These are phyloP conservation scores for Calonectris borealis DNA, from an alignment of 2,113 vertebrate genomes.

Conservation along the genomic window DNA sequence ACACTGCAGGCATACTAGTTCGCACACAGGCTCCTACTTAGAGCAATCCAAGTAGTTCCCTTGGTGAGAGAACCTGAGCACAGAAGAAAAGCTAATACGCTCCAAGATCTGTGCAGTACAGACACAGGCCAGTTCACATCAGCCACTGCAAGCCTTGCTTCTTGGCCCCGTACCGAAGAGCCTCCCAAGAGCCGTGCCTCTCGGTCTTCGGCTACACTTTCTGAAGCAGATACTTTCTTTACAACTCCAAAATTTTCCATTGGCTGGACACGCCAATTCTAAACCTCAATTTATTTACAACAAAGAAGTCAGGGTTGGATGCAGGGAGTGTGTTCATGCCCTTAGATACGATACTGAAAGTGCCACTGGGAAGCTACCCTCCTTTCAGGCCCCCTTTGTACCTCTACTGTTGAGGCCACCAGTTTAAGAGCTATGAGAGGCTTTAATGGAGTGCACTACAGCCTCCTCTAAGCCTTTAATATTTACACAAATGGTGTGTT, in stretches of 20 bases:
- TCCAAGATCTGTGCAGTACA: neutral
- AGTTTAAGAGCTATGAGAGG: neutral
- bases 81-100: neutral
- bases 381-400: neutral
- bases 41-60: neutral
- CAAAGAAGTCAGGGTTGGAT: neutral
- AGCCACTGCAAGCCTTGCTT: neutral
- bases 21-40: neutral
- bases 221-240: neutral
- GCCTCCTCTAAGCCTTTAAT: neutral
- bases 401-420: neutral
- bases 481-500: neutral
- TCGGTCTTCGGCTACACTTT: neutral
- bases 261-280: neutral
- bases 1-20: neutral
- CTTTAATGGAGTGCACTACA: neutral
- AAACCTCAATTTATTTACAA: neutral
- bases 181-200: accelerated
- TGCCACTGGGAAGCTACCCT: neutral
- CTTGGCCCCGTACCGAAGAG: neutral
- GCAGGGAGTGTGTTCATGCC: neutral
- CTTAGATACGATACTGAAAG: neutral
- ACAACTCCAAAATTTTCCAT: neutral
- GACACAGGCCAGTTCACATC: neutral
- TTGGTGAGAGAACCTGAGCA: neutral